Base-by-base conservation (phyloP, 2,797 vertebrate genomes). In the Rhinichthys osculus region DNA sequence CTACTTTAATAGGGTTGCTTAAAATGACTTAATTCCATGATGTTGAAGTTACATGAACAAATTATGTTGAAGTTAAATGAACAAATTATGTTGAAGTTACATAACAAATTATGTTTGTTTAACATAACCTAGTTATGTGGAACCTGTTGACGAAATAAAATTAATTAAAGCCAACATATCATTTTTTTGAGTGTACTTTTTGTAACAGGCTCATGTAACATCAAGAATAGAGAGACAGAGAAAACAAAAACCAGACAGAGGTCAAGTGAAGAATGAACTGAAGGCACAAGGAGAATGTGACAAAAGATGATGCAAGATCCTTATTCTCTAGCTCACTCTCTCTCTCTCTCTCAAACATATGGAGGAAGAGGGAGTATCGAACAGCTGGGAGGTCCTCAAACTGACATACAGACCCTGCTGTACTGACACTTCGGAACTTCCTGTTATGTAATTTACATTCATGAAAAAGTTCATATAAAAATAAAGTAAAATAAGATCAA, bases 141-240 rank as follows among this genome's bases (percentile, higher is more conserved):
- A n/a, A n/a, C n/a, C n/a, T n/a, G n/a, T n/a, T n/a, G n/a, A n/a
- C n/a, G n/a, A n/a, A n/a, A n/a, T n/a, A n/a, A n/a, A n/a, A n/a
- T n/a, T n/a, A n/a, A n/a, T n/a, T n/a, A n/a, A n/a, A n/a, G n/a
- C n/a, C n/a, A n/a, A n/a, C n/a, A n/a, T n/a, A n/a, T n/a, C n/a
- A n/a, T n/a, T n/a, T n/a, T n/a, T n/a, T n/a, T n/a, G n/a, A n/a
- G n/a, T n/a, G n/a, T n/a, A n/a, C 21, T 40, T 33, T 66, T n/a
- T 79, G 17, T 67, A 50, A 81, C 16, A 64, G 38, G 17, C 14
- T 83, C 88, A 87, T 40, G 86, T 81, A 77, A 42, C 21, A 66
- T 81, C 33, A 80, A 59, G 27, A 70, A 80, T 30, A 76, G 30
- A 76, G 30, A 73, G 23, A 54, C 7, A 38, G 23, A 17, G 23